Evolutionary conservation across 2,888 invertebrate genomes (phyloP).

Genomic region (Orgyia antiqua): DNA sequence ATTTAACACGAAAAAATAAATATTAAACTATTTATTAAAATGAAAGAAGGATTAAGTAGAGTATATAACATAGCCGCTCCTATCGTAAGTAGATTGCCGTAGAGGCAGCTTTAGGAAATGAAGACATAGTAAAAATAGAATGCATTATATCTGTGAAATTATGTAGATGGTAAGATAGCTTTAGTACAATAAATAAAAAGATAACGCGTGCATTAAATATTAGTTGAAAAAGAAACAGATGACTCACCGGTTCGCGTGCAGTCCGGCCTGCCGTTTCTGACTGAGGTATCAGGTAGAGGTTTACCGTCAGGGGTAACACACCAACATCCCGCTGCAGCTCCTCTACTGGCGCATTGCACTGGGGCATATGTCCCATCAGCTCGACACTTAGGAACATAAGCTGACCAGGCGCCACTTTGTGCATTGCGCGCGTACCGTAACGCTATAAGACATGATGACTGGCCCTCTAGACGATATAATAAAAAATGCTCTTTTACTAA

Average conservation of each 20-base stretch:
- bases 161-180: too few species aligned
- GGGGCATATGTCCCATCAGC: constrained; percentile 90
- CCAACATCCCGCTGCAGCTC: constrained; percentile 90
- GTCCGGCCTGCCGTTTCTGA: constrained; percentile 82
- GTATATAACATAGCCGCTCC: too few species aligned
- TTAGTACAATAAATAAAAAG: too few species aligned
- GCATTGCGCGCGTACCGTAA: constrained; percentile 59
- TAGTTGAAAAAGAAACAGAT: not conserved
- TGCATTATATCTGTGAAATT: too few species aligned
- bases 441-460: constrained; percentile 72
- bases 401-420: constrained; percentile 61
- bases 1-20: too few species aligned
- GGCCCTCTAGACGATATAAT: constrained; percentile 39
- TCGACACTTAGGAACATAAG: constrained; percentile 87
- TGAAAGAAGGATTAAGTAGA: too few species aligned
- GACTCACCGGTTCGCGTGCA: constrained; percentile 76
- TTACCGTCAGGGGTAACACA: constrained; percentile 92
- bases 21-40: too few species aligned
- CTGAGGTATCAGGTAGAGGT: constrained; percentile 88
- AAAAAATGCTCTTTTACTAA: too few species aligned
- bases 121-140: too few species aligned
- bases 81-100: too few species aligned
- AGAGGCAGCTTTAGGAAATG: too few species aligned
- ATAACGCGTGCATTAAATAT: too few species aligned
- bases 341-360: constrained; percentile 90